Evolutionary conservation across 2,888 invertebrate species (phyloP), one percentile per base, ranked within the genome.

Genomic region (Ctena decussata): DNA sequence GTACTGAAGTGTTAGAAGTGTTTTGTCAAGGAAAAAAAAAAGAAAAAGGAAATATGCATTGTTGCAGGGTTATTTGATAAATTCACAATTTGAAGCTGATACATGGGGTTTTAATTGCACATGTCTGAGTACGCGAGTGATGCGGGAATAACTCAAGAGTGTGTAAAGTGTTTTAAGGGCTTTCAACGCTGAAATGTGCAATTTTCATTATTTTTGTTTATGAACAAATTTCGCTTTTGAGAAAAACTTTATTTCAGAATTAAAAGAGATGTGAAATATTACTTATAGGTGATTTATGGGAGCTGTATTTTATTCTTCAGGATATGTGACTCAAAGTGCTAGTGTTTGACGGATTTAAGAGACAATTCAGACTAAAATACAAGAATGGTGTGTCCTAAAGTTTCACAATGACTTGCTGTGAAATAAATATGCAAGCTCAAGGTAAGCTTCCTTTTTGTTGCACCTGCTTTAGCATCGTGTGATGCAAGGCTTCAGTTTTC

Each of bases 281-380:
- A 41, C 15, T 41, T 11, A 11, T 41, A 60, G 30, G 8, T 65
- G 8, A 65, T 65, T 53, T 53, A 53, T 21, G 8, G 53, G 53
- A 53, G 21, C 5, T 35, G 11, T 35, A 2, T 65, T 65, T 65
- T 35, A 0, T 30, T 65, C 65, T 30, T 8, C 65, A 65, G 65
- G 35, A 65, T 18, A 65, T 65, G 65, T 65, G 65, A 65, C 21
- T 32, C 32, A 11, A 65, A 65, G 65, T 65, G 65, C 65, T n/a
- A 18, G 35, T 35, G 65, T 35, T 6, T 65, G 8, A 30, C 30
- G 65, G 65, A 65, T 65, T 65, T 35, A 65, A 65, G 35, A 35
- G 35, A 35, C 15, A 21, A 65, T 65, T 65, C 65, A 35, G 35
- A 35, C 11, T 35, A 11, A 32, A 35, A 30, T 18, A 65, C 35